phyloP scores from a whole-genome alignment of 2,797 vertebrate genomes.

The Enteromius radiatus region DNA sequence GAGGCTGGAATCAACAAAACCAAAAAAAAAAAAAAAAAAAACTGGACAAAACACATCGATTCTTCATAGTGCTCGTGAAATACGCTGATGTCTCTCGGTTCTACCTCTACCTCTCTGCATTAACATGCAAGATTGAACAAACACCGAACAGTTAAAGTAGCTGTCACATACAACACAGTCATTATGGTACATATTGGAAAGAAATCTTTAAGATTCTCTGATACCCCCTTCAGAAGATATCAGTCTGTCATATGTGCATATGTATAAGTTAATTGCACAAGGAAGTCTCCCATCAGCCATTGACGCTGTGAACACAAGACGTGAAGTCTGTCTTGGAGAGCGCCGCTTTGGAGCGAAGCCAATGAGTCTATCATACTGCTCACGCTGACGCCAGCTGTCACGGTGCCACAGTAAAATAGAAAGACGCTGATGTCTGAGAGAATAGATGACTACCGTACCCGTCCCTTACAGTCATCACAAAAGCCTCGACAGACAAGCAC shows the following conservation, averaged over 20 bases:
- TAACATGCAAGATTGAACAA: constrained; percentile 62
- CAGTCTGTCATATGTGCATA: constrained; percentile 33
- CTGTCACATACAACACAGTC: constrained; percentile 63
- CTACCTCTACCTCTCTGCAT: constrained; percentile 54
- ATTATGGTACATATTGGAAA: constrained; percentile 58
- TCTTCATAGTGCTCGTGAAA: constrained; percentile 44
- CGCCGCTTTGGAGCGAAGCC: constrained; percentile 55
- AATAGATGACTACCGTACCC: constrained; percentile 17
- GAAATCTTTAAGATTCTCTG: constrained; percentile 32
- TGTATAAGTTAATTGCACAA: constrained; percentile 40
- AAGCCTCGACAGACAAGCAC: constrained; percentile 17
- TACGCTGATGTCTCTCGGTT: constrained; percentile 39
- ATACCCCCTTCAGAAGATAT: constrained; percentile 23
- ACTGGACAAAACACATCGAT: constrained; percentile 62
- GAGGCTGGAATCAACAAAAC: constrained; percentile 62
- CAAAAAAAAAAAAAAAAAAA: constrained; percentile 60
- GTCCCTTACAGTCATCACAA: constrained; percentile 11
- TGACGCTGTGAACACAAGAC: constrained; percentile 37
- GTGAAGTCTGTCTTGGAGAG: constrained; percentile 41
- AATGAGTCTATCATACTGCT: constrained; percentile 13
- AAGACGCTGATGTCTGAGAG: constrained; percentile 31
- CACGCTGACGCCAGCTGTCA: constrained; percentile 28
- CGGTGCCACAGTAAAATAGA: constrained; percentile 43
- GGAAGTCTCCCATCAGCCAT: constrained; percentile 37
- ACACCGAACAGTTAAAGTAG: constrained; percentile 61